Conservation (phyloP, 2,797 vertebrate species). For the Lacerta viridis region DNA sequence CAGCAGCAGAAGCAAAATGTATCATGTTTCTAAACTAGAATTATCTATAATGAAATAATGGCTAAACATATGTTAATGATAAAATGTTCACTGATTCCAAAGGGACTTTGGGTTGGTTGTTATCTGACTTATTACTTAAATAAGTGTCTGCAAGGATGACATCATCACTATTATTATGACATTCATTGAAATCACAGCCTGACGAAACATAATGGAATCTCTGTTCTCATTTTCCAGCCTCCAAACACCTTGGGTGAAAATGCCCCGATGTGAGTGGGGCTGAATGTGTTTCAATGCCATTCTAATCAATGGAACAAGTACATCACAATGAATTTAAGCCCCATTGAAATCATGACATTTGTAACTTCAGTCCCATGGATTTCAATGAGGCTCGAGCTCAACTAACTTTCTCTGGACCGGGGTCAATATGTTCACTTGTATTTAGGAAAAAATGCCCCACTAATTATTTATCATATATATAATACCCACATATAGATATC, state of each 20-base stretch:
- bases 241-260: neutral
- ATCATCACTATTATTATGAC: neutral
- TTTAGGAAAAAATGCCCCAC: neutral
- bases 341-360: neutral
- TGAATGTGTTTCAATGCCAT: neutral
- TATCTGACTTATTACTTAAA: constrained; percentile 31
- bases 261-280: neutral
- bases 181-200: constrained; percentile 44
- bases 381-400: neutral
- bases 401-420: neutral
- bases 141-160: constrained; percentile 3
- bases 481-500: constrained; percentile 24
- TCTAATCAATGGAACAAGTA: neutral
- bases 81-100: neutral
- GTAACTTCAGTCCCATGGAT: neutral
- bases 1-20: neutral
- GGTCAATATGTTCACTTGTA: neutral
- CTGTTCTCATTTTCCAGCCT: constrained; percentile 2
- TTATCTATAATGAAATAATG: constrained; percentile 1
- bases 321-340: neutral
- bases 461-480: constrained; percentile 1
- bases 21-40: constrained; percentile 16
- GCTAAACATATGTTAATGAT: neutral
- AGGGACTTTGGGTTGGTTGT: neutral
- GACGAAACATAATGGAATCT: neutral